Conservation (phyloP, 2,888 invertebrate species). For the Chrysolina oricalcia region DNA sequence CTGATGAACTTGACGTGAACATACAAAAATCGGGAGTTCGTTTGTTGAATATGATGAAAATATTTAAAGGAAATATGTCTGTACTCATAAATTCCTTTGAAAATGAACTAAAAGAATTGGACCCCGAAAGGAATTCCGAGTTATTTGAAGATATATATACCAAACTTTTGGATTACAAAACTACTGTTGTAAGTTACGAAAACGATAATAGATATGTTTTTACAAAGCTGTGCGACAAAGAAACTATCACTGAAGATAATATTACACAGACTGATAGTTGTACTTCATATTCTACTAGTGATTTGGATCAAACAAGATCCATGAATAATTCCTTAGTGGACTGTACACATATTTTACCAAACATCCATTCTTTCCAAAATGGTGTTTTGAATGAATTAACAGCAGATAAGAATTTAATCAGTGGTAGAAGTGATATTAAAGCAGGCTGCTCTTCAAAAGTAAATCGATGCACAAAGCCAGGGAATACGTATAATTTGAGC, state of each 20-base stretch:
- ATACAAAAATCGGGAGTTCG: constrained; percentile 9
- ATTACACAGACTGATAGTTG: background rate
- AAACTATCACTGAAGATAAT: background rate
- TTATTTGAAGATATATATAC: background rate
- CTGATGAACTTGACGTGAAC: constrained; percentile 5
- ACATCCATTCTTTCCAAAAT: no score
- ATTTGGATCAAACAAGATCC: background rate
- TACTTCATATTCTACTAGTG: background rate
- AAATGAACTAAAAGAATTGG: background rate
- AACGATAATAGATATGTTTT: constrained; percentile 1
- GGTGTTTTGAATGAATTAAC: background rate
- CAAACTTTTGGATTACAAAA: constrained; percentile 2
- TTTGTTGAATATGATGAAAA: background rate
- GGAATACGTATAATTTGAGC: constrained; percentile 12
- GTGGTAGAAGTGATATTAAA: background rate
- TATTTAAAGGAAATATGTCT: constrained; percentile 6
- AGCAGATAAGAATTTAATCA: background rate
- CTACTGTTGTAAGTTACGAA: background rate
- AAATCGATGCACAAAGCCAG: background rate
- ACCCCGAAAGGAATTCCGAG: background rate
- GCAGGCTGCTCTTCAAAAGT: constrained; percentile 1
- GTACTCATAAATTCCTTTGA: constrained; percentile 5
- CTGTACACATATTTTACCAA: no score
- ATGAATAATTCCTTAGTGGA: background rate
- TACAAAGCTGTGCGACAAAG: constrained; percentile 14